These are phyloP conservation scores for Eucera pruinosa DNA, from an alignment of 2,888 invertebrate genomes.

Conservation along the genomic window DNA sequence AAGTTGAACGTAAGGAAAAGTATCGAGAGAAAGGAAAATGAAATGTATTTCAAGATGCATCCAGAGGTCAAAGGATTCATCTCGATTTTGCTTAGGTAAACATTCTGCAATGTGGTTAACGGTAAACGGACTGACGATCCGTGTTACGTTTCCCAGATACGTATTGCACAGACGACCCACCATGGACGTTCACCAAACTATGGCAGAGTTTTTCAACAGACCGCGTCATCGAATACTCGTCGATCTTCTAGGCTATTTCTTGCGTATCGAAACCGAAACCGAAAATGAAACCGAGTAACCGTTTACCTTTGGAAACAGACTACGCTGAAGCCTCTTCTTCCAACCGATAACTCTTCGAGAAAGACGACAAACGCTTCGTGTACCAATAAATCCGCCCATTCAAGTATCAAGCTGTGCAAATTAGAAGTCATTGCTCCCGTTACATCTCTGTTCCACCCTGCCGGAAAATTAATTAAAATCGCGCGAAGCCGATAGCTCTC, in stretches of 20 bases:
- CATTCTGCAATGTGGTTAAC: neutral
- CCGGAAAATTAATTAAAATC: too few relatives aligned
- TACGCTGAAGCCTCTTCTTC: neutral
- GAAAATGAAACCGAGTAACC: too few relatives aligned
- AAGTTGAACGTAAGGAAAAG: slow-evolving; percentile 67
- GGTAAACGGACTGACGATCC: neutral
- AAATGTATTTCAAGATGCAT: slow-evolving; percentile 72
- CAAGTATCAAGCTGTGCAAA: too few relatives aligned
- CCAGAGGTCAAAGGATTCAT: slow-evolving; percentile 74
- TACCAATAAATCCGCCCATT: too few relatives aligned
- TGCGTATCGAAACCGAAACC: neutral
- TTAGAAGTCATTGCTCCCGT: too few relatives aligned
- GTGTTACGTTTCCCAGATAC: slow-evolving; percentile 54
- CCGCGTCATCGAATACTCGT: slow-evolving; percentile 61
- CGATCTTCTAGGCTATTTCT: slow-evolving; percentile 68
- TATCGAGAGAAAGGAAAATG: slow-evolving; percentile 64
- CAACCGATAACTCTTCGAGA: too few relatives aligned
- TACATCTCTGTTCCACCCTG: too few relatives aligned
- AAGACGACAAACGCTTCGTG: too few relatives aligned
- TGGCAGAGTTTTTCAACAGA: slow-evolving; percentile 73
- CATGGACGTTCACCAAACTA: slow-evolving; percentile 61
- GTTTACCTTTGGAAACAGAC: neutral
- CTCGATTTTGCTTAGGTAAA: slow-evolving; percentile 70
- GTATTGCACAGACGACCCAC: slow-evolving; percentile 62
- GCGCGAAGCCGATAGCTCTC: neutral